Evolutionary conservation across 2,797 vertebrate genomes (phyloP).

Genomic region (Parauchenoglanis punctatus): DNA sequence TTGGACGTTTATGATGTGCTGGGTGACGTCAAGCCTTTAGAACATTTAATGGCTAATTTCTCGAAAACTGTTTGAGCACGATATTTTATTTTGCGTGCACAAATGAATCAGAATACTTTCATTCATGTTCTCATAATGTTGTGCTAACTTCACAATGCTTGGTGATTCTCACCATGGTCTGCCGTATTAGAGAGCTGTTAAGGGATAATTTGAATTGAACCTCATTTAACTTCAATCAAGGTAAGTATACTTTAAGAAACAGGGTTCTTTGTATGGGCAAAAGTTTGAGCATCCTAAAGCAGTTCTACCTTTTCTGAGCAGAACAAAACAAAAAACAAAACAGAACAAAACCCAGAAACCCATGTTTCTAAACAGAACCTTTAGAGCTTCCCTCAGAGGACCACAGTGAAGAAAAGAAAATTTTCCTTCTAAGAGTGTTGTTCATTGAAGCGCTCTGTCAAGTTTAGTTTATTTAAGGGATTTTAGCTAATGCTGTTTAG

Average conservation of each 20-base stretch:
- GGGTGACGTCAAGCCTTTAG: too few relatives aligned
- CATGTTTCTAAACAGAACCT: background rate
- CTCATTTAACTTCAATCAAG: too few relatives aligned
- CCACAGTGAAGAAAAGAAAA: background rate
- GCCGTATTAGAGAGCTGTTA: background rate
- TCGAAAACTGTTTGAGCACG: too few relatives aligned
- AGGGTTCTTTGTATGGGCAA: background rate
- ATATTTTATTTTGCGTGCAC: too few relatives aligned
- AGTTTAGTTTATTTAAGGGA: conserved; percentile 50
- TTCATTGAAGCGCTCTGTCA: conserved; percentile 28
- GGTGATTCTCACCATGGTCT: background rate
- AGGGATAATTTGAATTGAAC: background rate
- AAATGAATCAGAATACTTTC: too few relatives aligned
- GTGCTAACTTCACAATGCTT: too few relatives aligned
- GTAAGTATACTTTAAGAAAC: background rate
- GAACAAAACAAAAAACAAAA: background rate
- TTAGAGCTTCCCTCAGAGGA: background rate
- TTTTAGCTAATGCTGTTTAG: conserved; percentile 51
- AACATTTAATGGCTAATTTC: too few relatives aligned
- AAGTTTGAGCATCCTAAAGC: background rate
- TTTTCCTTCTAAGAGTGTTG: background rate
- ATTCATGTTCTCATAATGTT: too few relatives aligned
- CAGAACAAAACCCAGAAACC: too few relatives aligned
- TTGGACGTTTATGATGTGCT: too few relatives aligned
- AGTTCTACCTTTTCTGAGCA: background rate